Evolutionary conservation across 2,888 invertebrate genomes (phyloP), one percentile per base, ranked within the genome.

Genomic region (Cantharis nigra): DNA sequence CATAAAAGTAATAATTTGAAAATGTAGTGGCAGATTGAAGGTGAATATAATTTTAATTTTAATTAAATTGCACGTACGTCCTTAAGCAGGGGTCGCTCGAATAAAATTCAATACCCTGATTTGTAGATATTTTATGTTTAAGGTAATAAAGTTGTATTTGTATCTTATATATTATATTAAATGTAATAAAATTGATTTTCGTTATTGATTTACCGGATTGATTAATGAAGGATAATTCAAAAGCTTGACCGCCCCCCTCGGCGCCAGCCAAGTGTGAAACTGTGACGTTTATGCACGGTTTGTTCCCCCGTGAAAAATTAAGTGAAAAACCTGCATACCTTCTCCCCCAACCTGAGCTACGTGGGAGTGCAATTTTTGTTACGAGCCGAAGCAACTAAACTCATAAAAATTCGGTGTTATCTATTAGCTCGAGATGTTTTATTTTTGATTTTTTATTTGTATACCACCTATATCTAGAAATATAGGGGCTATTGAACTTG

Each of bases 401-500:
- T 33, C 72, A 72, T 72, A 72, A 72, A 72, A 71, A 71, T 23
- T n/a, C 71, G 23, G 76, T 14, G 64, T 76, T 76, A 72, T 76
- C 76, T 72, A 70, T 72, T 72, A 72, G 72, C 72, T 63, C 63
- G 33, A 69, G 28, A 62, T 62, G 67, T 26, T 74, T 74, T 77
- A 77, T 77, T 77, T 77, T 74, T 74, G 62, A 74, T 77, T 76
- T 76, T 76, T 73, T 70, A 76, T 69, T 75, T 75, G 75, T 71
- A 72, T 30, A 75, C 69, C 49, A 49, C 49, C 49, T 49, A 65
- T 49, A 28, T 73, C 73, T 30, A 69, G 73, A 70, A 62, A 65
- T 64, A 16, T 23, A 69, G 72, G 67, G 78, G 74, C 72, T 75
- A 64, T 75, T 78, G 78, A 78, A 78, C 78, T 72, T 75, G 16